phyloP scores from a whole-genome alignment of 2,113 vertebrate genomes.

The Dipodomys merriami region DNA sequence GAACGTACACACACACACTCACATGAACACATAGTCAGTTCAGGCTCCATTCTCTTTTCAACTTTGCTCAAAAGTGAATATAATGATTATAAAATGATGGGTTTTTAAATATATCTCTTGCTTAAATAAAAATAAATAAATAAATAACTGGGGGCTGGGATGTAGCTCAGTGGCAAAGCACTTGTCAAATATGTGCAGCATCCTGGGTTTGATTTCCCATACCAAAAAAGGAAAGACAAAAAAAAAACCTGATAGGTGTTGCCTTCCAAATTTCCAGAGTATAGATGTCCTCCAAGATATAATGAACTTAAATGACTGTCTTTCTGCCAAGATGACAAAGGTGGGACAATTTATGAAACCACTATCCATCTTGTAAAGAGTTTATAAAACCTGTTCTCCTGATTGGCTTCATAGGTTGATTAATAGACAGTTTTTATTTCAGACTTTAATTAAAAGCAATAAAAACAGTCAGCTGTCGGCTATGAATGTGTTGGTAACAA shows the following conservation, averaged over 20 bases:
- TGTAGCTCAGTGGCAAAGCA: too few species aligned
- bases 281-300: slow-evolving; percentile 73
- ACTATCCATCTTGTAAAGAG: slow-evolving; percentile 80
- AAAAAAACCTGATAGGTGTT: slow-evolving; percentile 50
- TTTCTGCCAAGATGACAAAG: slow-evolving; percentile 82
- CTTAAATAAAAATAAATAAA: not conserved
- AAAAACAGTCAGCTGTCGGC: slow-evolving; percentile 87
- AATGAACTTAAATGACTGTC: slow-evolving; percentile 83
- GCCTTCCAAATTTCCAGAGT: slow-evolving; percentile 81
- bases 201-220: too few species aligned
- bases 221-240: slow-evolving; percentile 46
- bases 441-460: slow-evolving; percentile 90
- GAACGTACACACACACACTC: not conserved
- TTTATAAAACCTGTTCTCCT: slow-evolving; percentile 80
- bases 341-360: slow-evolving; percentile 79
- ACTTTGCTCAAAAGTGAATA: slow-evolving; percentile 59
- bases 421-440: slow-evolving; percentile 86
- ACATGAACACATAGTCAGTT: slow-evolving; percentile 33
- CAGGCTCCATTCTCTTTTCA: slow-evolving; percentile 27
- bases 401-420: slow-evolving; percentile 82
- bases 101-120: slow-evolving; percentile 72
- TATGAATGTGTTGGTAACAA: slow-evolving; percentile 83
- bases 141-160: too few species aligned
- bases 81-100: slow-evolving; percentile 64
- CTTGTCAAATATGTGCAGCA: too few species aligned